Conservation (phyloP, 2,888 invertebrate genomes). For the Nycteola revayana region DNA sequence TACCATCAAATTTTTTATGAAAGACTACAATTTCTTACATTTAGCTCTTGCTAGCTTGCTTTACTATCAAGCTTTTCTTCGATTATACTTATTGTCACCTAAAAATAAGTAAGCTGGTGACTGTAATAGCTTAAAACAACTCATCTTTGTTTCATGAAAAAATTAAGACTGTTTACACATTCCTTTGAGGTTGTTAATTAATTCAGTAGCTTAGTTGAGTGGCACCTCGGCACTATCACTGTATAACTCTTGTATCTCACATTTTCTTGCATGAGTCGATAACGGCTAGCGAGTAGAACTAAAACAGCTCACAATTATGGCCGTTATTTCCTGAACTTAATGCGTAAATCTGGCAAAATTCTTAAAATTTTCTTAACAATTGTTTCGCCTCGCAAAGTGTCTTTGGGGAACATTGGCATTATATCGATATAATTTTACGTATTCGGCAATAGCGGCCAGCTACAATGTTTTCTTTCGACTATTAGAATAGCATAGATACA, state of each 20-base stretch:
- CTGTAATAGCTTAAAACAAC: constrained; percentile 33
- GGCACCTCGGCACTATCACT: constrained; percentile 64
- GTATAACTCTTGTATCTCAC: constrained; percentile 43
- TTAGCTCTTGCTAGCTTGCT: constrained; percentile 12
- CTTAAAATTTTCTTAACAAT: constrained; percentile 37
- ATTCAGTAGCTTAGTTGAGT: constrained; percentile 48
- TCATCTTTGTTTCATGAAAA: constrained; percentile 24
- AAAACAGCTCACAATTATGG: constrained; percentile 58
- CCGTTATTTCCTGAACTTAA: constrained; percentile 71
- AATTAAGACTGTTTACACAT: constrained; percentile 15
- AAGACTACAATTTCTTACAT: no score
- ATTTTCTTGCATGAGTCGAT: constrained; percentile 62
- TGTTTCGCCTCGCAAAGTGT: constrained; percentile 43
- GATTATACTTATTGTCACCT: neutral
- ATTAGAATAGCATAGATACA: constrained; percentile 47
- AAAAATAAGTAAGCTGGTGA: constrained; percentile 22
- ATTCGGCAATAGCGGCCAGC: constrained; percentile 75
- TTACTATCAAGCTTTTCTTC: constrained; percentile 1
- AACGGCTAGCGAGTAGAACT: constrained; percentile 68
- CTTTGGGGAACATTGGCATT: constrained; percentile 56
- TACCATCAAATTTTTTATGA: neutral
- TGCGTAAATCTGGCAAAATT: constrained; percentile 80
- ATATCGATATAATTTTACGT: constrained; percentile 35
- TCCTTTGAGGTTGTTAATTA: constrained; percentile 26
- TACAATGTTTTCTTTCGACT: constrained; percentile 44